Evolutionary conservation across 2,888 invertebrate species (phyloP).

Genomic region (Petrophora chlorosata): DNA sequence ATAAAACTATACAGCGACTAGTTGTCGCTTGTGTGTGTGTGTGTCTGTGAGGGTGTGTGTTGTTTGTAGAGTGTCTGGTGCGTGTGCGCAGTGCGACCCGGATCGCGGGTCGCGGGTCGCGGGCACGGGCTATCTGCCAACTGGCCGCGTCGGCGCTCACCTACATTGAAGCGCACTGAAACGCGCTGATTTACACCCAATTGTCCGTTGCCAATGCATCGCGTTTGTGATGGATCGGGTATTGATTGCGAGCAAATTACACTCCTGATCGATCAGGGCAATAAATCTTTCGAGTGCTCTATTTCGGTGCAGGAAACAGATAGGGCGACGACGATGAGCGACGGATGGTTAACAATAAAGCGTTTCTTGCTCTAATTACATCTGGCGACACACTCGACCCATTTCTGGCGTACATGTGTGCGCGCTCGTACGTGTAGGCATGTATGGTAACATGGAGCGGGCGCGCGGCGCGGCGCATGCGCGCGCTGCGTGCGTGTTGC

Average conservation of each 20-base stretch:
- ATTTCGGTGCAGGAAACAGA: constrained; percentile 4
- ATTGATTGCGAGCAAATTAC: neutral
- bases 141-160: neutral
- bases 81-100: neutral
- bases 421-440: constrained; percentile 21
- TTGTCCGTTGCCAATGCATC: neutral
- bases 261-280: neutral
- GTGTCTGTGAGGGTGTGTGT: neutral
- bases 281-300: neutral
- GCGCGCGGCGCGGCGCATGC: too few species aligned
- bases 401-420: constrained; percentile 40
- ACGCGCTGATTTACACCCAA: constrained; percentile 6
- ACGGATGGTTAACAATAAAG: constrained; percentile 44
- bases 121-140: constrained; percentile 6
- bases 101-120: neutral
- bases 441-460: constrained; percentile 34
- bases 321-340: constrained; percentile 25
- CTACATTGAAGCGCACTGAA: neutral
- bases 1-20: neutral
- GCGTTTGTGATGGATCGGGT: neutral
- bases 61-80: neutral
- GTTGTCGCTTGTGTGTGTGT: neutral
- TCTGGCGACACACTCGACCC: constrained; percentile 57
- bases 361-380: constrained; percentile 63
- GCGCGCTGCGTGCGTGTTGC: neutral